phyloP scores from a whole-genome alignment of 2,113 vertebrate species.

The Carollia perspicillata region DNA sequence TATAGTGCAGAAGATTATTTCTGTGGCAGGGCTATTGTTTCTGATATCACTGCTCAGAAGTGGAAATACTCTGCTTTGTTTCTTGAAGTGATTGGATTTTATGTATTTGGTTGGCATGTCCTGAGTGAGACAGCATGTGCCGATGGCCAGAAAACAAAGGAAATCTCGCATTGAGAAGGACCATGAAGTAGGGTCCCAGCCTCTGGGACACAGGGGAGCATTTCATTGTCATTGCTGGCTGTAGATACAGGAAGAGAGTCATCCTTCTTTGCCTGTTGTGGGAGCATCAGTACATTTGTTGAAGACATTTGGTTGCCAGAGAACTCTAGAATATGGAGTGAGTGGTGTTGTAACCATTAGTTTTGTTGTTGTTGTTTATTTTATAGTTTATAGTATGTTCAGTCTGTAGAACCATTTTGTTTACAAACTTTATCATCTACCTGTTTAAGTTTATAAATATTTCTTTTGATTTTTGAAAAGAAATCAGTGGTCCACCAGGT shows the following conservation, averaged over 20 bases:
- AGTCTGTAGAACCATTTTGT: background rate
- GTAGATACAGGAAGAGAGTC: background rate
- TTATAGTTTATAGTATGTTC: background rate
- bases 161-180: background rate
- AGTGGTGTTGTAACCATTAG: background rate
- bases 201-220: background rate
- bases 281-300: background rate
- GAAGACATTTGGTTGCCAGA: background rate
- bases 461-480: background rate
- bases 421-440: background rate
- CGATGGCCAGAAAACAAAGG: background rate
- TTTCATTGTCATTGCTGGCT: background rate
- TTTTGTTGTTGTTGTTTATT: background rate
- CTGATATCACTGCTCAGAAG: slow-evolving; percentile 1
- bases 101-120: background rate
- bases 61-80: background rate
- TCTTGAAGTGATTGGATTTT: background rate
- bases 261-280: background rate
- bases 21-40: background rate
- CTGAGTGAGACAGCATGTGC: background rate
- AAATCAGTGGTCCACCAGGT: background rate
- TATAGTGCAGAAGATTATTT: background rate
- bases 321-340: background rate
- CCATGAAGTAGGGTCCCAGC: background rate
- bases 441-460: background rate